These are phyloP conservation scores for Cyphotilapia sp. DNA, from an alignment of 2,113 vertebrate species.

Conservation along the genomic window DNA sequence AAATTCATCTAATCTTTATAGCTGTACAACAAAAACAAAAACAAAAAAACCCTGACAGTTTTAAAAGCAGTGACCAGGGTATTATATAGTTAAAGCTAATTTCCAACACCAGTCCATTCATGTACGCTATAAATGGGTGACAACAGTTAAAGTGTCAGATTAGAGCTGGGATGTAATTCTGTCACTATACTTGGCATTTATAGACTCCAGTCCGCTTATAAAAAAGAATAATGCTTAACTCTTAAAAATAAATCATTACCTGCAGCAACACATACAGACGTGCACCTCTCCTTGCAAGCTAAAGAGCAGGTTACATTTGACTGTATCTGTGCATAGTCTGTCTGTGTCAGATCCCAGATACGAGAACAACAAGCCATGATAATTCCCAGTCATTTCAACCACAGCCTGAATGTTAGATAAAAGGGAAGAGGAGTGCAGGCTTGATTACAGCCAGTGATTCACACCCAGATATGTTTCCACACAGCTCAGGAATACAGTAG, in stretches of 20 bases:
- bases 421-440: background rate
- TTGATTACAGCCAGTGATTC: constrained; percentile 18
- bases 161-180: background rate
- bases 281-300: background rate
- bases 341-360: background rate
- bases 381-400: constrained; percentile 4
- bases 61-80: background rate
- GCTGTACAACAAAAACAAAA: background rate
- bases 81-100: background rate
- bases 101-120: background rate
- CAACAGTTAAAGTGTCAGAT: background rate
- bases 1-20: background rate
- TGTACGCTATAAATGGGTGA: background rate
- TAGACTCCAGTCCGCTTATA: background rate
- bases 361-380: background rate
- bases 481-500: background rate
- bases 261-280: background rate
- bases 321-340: background rate
- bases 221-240: background rate
- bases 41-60: background rate
- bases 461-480: background rate
- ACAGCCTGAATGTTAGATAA: background rate
- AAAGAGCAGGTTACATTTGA: background rate
- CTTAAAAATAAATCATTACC: background rate
- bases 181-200: background rate